Percentiles rank a stretch among this genome's conserved stretches.
phyloP scores from a whole-genome alignment of 2,888 invertebrate genomes.

The Adineta ricciae region DNA sequence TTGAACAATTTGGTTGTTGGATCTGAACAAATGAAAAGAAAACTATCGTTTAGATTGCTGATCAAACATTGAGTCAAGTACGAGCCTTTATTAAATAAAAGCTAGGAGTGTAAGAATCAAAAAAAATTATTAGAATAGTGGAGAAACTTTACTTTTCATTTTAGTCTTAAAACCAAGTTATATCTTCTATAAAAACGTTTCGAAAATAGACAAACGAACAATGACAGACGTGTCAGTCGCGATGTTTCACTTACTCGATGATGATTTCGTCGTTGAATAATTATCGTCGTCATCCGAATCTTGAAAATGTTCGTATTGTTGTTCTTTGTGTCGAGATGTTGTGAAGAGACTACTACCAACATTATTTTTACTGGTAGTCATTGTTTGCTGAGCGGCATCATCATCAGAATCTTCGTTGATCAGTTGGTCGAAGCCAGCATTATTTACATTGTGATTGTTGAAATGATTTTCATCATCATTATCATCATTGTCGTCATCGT shows the following conservation, averaged over 20 bases:
- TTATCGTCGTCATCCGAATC: not conserved
- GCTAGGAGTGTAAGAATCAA: not conserved
- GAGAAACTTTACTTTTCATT: not conserved
- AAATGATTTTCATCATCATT: not conserved
- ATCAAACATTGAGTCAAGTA: not conserved
- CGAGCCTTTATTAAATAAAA: not conserved
- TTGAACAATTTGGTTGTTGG: not conserved
- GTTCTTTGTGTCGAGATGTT: not conserved
- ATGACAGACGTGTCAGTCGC: not conserved
- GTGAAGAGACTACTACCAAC: not conserved
- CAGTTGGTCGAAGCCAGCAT: not conserved
- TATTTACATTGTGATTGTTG: not conserved
- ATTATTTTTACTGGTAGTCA: not conserved
- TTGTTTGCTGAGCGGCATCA: not conserved
- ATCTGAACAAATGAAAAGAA: not conserved
- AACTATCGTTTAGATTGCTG: not conserved
- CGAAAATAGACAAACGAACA: not conserved
- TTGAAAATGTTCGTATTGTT: conserved; percentile 23
- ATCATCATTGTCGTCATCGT: not conserved
- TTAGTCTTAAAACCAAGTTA: not conserved
- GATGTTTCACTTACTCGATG: not conserved
- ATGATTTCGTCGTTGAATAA: not conserved
- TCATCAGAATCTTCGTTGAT: conserved; percentile 18
- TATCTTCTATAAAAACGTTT: not conserved
- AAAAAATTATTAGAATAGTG: not conserved